Conservation (phyloP, 1,140 invertebrate species). For the Ptiloglossa arizonensis region DNA sequence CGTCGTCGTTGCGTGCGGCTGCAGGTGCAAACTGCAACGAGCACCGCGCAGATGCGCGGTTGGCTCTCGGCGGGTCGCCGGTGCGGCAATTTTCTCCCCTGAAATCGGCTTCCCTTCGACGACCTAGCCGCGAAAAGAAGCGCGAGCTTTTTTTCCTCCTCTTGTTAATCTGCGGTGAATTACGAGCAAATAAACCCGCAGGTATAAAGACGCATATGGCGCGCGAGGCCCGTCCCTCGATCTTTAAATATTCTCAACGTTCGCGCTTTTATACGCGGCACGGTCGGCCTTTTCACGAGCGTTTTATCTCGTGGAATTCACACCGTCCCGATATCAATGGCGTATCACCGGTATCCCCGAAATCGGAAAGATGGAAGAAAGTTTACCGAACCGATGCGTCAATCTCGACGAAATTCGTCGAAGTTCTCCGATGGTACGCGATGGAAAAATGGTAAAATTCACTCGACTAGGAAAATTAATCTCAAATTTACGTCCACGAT, state of each 20-base stretch:
- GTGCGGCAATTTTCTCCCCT: slow-evolving; percentile 39
- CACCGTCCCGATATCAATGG: too few species aligned
- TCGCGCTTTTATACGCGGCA: not conserved
- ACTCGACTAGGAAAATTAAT: too few species aligned
- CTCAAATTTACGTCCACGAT: too few species aligned
- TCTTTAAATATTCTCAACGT: not conserved
- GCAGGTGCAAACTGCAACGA: slow-evolving; percentile 45
- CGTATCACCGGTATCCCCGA: too few species aligned
- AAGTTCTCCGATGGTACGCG: too few species aligned
- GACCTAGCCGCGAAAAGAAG: not conserved
- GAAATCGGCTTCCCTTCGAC: slow-evolving; percentile 10
- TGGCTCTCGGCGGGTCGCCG: slow-evolving; percentile 1
- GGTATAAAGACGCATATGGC: not conserved
- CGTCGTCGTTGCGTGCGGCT: slow-evolving; percentile 22
- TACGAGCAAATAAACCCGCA: not conserved
- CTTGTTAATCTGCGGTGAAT: not conserved
- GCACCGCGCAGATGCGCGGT: slow-evolving; percentile 15
- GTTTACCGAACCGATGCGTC: too few species aligned
- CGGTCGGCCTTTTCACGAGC: not conserved
- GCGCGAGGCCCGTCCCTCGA: not conserved
- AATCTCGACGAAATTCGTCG: too few species aligned
- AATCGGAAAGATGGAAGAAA: too few species aligned
- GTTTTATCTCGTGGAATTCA: too few species aligned
- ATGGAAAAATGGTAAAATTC: too few species aligned
- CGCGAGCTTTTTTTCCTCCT: not conserved